These are phyloP conservation scores for Sepioteuthis lessoniana DNA, from an alignment of 2,888 invertebrate genomes.

Conservation along the genomic window DNA sequence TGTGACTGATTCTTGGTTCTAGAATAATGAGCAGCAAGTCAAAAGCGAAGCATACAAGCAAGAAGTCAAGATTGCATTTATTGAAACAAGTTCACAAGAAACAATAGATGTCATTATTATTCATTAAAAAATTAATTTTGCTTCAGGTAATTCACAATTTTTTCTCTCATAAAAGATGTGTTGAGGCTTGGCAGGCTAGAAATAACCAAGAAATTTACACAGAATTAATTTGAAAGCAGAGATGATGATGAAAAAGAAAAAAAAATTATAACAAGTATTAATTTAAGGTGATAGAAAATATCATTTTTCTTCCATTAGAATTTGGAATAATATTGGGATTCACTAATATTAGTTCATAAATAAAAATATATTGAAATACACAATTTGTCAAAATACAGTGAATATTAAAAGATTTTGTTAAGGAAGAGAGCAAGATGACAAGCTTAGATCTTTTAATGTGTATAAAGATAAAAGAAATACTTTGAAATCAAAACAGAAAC, in stretches of 20 bases:
- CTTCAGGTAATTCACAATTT: slow-evolving; percentile 1
- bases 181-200: not conserved
- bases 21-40: not conserved
- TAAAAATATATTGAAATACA: too few relatives aligned
- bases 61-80: not conserved
- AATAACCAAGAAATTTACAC: slow-evolving; percentile 33
- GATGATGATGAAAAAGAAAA: not conserved
- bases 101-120: slow-evolving; percentile 33
- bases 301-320: not conserved
- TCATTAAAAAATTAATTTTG: not conserved
- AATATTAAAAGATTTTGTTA: too few relatives aligned
- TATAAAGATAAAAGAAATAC: too few relatives aligned
- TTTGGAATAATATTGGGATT: not conserved
- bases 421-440: too few relatives aligned
- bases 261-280: not conserved
- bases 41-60: not conserved
- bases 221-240: not conserved
- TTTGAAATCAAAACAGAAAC: too few relatives aligned
- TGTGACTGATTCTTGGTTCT: not conserved
- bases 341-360: not conserved
- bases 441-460: too few relatives aligned
- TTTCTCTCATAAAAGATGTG: not conserved
- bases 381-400: too few relatives aligned
- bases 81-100: slow-evolving; percentile 17
- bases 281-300: slow-evolving; percentile 13